Evolutionary conservation across 2,888 invertebrate species (phyloP).

Genomic region (Leptura quadrifasciata): DNA sequence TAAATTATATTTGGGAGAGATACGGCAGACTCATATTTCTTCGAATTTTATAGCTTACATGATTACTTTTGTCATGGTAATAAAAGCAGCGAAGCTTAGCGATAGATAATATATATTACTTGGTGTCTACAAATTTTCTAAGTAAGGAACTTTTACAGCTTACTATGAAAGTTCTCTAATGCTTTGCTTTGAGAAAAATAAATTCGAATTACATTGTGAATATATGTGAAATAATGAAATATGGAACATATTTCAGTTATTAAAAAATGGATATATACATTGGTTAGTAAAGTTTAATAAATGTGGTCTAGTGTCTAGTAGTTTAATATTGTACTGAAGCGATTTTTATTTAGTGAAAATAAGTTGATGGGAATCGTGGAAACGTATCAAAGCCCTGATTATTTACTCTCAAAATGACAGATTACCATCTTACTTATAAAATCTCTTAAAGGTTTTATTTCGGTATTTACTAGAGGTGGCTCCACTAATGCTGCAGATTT

Average conservation of each 20-base stretch:
- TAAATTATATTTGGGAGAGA: background rate
- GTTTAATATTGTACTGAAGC: background rate
- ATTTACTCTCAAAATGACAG: too few species aligned
- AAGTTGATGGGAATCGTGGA: too few species aligned
- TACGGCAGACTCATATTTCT: background rate
- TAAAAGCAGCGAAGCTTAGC: background rate
- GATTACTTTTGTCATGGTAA: background rate
- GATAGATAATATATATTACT: background rate
- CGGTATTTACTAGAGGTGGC: too few species aligned
- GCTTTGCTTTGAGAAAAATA: conserved; percentile 11
- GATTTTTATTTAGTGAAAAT: too few species aligned
- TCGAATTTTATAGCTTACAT: background rate
- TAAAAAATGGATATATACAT: background rate
- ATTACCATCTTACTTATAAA: too few species aligned
- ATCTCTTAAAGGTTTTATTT: too few species aligned
- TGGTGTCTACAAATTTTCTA: background rate
- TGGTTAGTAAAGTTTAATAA: background rate
- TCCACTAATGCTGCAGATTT: too few species aligned
- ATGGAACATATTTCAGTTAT: background rate
- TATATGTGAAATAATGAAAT: conserved; percentile 21
- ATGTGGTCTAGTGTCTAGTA: background rate
- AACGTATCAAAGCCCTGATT: too few species aligned
- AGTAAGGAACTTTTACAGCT: background rate
- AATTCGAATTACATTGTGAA: conserved; percentile 19
- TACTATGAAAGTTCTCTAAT: background rate